Percentiles rank a stretch among this genome's conserved stretches.
Evolutionary conservation across 2,113 vertebrate species (phyloP).

Genomic region (Chitala chitala): DNA sequence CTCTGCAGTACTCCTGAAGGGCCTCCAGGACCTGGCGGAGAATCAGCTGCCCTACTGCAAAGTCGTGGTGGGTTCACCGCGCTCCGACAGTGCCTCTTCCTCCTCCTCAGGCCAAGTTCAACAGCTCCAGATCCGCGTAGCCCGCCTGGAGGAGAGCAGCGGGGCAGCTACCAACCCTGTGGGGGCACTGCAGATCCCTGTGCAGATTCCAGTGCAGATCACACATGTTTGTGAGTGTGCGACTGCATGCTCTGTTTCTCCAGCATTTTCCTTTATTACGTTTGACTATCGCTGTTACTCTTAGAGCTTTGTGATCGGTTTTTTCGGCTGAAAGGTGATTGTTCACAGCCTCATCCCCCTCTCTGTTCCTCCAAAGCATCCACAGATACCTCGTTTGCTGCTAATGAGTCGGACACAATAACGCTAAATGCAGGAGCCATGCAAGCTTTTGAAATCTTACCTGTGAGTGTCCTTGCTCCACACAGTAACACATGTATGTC

Average conservation of each 20-base stretch:
- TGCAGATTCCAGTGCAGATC: conserved; percentile 92
- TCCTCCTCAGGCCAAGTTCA: conserved; percentile 68
- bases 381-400: conserved; percentile 61
- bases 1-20: conserved; percentile 84
- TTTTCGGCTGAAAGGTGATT: too few species aligned
- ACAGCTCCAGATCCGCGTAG: conserved; percentile 81
- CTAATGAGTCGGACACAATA: conserved; percentile 82
- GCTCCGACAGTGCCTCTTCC: conserved; percentile 55
- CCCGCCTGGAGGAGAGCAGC: conserved; percentile 74
- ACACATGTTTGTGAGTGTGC: conserved; percentile 83
- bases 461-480: conserved; percentile 68
- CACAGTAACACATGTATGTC: conserved; percentile 31
- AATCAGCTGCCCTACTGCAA: conserved; percentile 69
- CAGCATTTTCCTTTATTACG: too few species aligned
- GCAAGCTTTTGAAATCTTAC: conserved; percentile 94
- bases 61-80: conserved; percentile 61
- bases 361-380: conserved; percentile 59
- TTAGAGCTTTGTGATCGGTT: background rate
- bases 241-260: background rate
- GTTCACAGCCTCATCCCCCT: background rate
- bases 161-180: conserved; percentile 65
- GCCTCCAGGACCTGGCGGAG: conserved; percentile 86
- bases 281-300: background rate
- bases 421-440: conserved; percentile 85
- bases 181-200: conserved; percentile 77